Evolutionary conservation across 2,113 vertebrate genomes (phyloP).

Genomic region (Ginglymostoma cirratum): DNA sequence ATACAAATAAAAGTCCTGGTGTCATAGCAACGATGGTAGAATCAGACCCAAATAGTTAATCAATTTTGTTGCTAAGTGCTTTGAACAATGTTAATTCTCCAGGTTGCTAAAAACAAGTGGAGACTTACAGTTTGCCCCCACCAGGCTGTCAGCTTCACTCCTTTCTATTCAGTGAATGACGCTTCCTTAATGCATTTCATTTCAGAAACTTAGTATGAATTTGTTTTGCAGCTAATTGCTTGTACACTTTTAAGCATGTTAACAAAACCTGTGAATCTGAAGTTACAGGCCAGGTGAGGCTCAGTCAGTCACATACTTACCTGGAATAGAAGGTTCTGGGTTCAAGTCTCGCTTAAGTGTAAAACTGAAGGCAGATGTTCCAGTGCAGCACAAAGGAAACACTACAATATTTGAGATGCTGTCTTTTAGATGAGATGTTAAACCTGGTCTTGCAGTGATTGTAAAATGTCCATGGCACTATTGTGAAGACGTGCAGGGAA

Average conservation of each 20-base stretch:
- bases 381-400: too few relatives aligned
- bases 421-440: too few relatives aligned
- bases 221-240: not conserved
- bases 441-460: too few relatives aligned
- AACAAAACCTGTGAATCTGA: not conserved
- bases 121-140: not conserved
- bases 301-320: not conserved
- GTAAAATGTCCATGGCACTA: too few relatives aligned
- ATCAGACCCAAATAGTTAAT: not conserved
- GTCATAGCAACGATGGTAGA: not conserved
- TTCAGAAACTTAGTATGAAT: not conserved
- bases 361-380: too few relatives aligned
- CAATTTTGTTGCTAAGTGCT: not conserved
- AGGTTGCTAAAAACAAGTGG: not conserved
- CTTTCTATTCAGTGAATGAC: not conserved
- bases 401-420: too few relatives aligned
- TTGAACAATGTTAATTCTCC: not conserved
- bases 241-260: not conserved
- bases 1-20: not conserved
- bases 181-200: not conserved
- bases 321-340: too few relatives aligned
- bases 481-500: too few relatives aligned
- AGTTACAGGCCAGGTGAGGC: not conserved
- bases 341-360: too few relatives aligned
- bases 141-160: not conserved